Conservation (phyloP, 2,797 vertebrate species). For the Varecia variegata region DNA sequence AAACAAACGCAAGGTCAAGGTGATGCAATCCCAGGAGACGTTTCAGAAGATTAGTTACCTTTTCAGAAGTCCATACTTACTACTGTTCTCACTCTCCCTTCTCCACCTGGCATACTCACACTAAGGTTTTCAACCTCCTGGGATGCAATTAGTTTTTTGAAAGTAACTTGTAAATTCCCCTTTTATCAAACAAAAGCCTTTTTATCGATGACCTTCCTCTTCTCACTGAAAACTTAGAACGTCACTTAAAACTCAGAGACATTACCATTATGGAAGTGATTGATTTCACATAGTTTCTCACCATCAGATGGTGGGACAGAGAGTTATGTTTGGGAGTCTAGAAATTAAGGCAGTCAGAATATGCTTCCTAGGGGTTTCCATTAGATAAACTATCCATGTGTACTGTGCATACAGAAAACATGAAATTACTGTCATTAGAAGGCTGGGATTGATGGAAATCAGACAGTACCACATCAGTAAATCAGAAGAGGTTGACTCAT, state of each 20-base stretch:
- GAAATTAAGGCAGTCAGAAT: constrained; percentile 3
- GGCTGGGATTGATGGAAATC: background rate
- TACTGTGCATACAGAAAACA: background rate
- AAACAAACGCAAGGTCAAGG: constrained; percentile 56
- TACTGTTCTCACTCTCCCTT: constrained; percentile 35
- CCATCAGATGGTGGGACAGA: background rate
- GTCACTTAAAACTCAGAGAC: background rate
- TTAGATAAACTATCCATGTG: background rate
- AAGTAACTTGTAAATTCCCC: constrained; percentile 8
- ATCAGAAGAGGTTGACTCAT: background rate
- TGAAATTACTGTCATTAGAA: background rate
- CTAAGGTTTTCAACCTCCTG: background rate
- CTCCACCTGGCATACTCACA: background rate
- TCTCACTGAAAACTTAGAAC: constrained; percentile 28
- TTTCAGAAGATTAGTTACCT: constrained; percentile 34
- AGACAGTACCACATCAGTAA: background rate
- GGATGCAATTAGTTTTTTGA: background rate
- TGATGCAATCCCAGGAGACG: constrained; percentile 24
- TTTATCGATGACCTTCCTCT: constrained; percentile 3
- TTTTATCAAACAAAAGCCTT: background rate
- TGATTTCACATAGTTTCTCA: background rate
- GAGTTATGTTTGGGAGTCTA: background rate
- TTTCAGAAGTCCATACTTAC: constrained; percentile 5
- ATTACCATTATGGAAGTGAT: background rate
- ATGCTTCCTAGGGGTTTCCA: background rate